phyloP scores from a whole-genome alignment of 2,888 invertebrate genomes.

The Agonopterix alstromeriana region DNA sequence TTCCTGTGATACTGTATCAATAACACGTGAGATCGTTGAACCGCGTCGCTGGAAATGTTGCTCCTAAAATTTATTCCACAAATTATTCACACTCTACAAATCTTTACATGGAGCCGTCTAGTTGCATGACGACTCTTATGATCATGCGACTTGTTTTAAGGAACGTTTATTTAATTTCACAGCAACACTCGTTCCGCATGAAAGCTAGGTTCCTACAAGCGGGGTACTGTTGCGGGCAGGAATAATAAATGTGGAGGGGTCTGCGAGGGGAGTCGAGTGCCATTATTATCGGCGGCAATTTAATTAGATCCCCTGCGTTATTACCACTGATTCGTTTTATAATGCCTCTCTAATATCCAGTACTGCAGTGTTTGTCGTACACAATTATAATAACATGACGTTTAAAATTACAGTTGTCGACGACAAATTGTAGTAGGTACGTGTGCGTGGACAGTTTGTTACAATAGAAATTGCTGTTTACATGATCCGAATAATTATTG shows the following conservation, averaged over 20 bases:
- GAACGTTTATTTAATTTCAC: constrained; percentile 7
- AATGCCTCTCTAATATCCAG: constrained; percentile 58
- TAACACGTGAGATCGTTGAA: constrained; percentile 3
- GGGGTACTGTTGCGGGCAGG: constrained; percentile 44
- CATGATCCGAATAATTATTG: constrained; percentile 21
- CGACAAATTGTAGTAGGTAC: constrained; percentile 27
- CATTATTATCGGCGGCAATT: constrained; percentile 75
- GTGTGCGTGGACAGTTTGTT: constrained; percentile 13
- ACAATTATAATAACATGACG: constrained; percentile 32
- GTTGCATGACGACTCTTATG: neutral
- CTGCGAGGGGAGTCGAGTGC: constrained; percentile 61
- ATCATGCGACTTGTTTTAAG: neutral
- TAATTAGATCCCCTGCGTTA: constrained; percentile 74
- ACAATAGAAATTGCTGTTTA: constrained; percentile 22
- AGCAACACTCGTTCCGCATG: neutral
- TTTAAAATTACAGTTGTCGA: constrained; percentile 38
- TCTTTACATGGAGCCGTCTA: neutral
- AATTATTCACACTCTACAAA: neutral
- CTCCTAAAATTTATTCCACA: neutral
- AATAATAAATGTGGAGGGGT: constrained; percentile 72
- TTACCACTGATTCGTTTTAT: constrained; percentile 72
- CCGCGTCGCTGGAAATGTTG: neutral
- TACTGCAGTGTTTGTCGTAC: constrained; percentile 30
- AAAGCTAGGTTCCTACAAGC: neutral
- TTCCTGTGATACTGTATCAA: constrained; percentile 8